A percentile compares a stretch with the other conserved stretches of the same genome.
Conservation (phyloP, 2,888 invertebrate species). For the Eudemis profundana region DNA sequence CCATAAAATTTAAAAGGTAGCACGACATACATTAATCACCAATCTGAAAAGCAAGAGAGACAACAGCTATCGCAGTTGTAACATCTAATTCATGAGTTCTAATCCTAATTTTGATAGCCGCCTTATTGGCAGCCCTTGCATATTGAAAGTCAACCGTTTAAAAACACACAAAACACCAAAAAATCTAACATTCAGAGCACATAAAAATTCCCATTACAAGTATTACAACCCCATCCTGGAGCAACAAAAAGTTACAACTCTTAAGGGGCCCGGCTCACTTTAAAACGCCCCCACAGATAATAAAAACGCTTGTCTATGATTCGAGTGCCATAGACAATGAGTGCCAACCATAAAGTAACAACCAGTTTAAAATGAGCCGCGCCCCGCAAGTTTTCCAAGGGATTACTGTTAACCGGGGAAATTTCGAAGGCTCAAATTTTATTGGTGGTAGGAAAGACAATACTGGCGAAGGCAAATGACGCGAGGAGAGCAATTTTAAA, state of each 20-base stretch:
- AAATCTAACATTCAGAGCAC: conserved; percentile 48
- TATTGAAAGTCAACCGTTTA: conserved; percentile 6
- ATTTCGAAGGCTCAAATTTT: conserved; percentile 50
- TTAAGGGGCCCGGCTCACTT: conserved; percentile 72
- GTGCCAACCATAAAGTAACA: conserved; percentile 68
- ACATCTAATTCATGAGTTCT: neutral
- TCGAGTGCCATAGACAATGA: conserved; percentile 77
- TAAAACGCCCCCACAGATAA: conserved; percentile 81
- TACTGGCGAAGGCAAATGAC: conserved; percentile 73
- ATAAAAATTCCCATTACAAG: conserved; percentile 47
- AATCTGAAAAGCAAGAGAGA: neutral
- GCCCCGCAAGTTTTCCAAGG: conserved; percentile 28
- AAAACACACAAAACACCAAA: conserved; percentile 23
- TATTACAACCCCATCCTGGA: conserved; percentile 65
- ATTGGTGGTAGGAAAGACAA: conserved; percentile 64
- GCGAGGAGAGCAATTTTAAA: conserved; percentile 77
- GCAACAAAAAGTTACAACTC: conserved; percentile 70
- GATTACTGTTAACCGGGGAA: neutral
- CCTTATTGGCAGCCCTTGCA: neutral
- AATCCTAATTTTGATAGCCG: neutral
- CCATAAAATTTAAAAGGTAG: conserved; percentile 14
- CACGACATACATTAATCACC: neutral
- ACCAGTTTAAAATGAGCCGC: conserved; percentile 57
- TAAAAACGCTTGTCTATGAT: conserved; percentile 80
- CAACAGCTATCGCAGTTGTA: neutral